Evolutionary conservation across 2,888 invertebrate species (phyloP).

Genomic region (Cataglyphis albicans): DNA sequence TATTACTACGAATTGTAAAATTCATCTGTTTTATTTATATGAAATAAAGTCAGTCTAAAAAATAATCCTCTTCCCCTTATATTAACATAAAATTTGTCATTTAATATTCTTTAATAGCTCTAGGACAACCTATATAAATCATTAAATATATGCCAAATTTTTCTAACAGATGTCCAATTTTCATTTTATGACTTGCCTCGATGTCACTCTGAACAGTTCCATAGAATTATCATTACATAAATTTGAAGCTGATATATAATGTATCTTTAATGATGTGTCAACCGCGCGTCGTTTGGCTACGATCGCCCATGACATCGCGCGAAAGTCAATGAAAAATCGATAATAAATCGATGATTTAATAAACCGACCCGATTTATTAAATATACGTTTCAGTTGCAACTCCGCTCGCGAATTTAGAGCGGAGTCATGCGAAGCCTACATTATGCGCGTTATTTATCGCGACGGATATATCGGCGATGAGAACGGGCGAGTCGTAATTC

Average conservation of each 20-base stretch:
- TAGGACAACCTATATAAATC: neutral
- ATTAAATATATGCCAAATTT: neutral
- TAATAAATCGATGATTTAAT: constrained; percentile 35
- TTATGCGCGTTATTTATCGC: constrained; percentile 67
- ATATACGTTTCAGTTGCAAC: constrained; percentile 25
- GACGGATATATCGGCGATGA: constrained; percentile 71
- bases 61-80: neutral
- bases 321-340: constrained; percentile 16
- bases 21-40: neutral
- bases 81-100: neutral
- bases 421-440: constrained; percentile 57
- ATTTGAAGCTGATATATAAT: constrained; percentile 1
- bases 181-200: neutral
- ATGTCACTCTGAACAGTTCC: neutral
- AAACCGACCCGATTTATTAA: constrained; percentile 16
- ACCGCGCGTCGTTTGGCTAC: neutral
- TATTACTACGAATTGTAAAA: constrained; percentile 42
- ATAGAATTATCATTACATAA: neutral
- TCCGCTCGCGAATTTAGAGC: constrained; percentile 32
- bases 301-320: neutral
- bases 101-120: neutral
- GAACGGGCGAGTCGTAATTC: constrained; percentile 77
- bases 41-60: neutral
- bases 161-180: neutral
- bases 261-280: constrained; percentile 1